Evolutionary conservation across 2,888 invertebrate species (phyloP), one percentile per base, ranked within the genome.

Genomic region (Chromoteleia sp.): DNA sequence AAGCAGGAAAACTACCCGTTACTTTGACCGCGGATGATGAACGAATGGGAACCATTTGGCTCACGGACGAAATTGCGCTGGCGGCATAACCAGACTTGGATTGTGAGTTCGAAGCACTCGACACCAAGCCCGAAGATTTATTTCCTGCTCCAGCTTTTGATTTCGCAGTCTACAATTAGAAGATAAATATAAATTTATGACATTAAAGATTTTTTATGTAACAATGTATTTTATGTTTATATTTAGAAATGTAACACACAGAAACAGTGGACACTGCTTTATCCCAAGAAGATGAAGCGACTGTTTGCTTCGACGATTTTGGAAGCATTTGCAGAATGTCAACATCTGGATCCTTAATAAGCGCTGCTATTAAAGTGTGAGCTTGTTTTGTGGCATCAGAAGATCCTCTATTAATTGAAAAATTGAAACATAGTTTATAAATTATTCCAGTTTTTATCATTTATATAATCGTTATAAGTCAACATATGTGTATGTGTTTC

Each of bases 281-380:
- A 86, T 94, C 94, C 94, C 94, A 94, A 19, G 93, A 92, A 1
- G 93, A 93, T 36, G 93, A 92, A 33, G 93, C 92, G 36, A 93
- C 92, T 52, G 93, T 92, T 89, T 94, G 93, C 83, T 93, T 93
- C 70, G 93, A 93, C 70, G 93, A 93, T 87, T 95, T 94, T 68
- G 97, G 96, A 89, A 98, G 92, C 93, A 98, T 95, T 90, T 96
- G 95, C 84, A 95, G 92, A 86, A 98, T 96, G 91, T 98, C 98
- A 1, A 97, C 96, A 86, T 99, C 99, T 3, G 98, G 98, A 93
- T 99, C 99, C 92, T 97, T 97, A 88, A 99, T 97, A 88, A 99
- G 94, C 7, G 97, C 95, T 45, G 96, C 95, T 86, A 99, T 99
- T 88, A 99, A 94, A 86, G 94, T 94, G 89, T 98, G 96, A 61